Base-by-base conservation (phyloP, 2,113 vertebrate genomes). In the Chionodraco myersi region DNA sequence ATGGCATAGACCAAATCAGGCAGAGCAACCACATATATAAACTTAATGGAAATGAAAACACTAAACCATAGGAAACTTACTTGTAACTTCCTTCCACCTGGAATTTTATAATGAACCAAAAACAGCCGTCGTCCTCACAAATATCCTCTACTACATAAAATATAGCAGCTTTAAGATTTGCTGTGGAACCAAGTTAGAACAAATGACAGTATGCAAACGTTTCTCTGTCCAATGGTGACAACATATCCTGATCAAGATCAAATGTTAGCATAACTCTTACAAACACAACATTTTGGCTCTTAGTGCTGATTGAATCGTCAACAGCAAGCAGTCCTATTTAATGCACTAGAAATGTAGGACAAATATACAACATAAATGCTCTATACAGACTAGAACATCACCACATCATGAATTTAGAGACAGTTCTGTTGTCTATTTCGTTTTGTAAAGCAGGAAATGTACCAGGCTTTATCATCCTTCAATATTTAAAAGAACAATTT, bases 41-140 rank as follows among this genome's bases (percentile, higher is more conserved):
- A 84, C 45, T 44, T 84, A 72, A 77, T 82, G 76, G 85, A 92
- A 92, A 90, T 68, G 66, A 84, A 91, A 90, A 90, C 80, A 88
- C 52, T 59, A 61, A 75, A 86, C 58, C 34, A 59, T 78, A 75
- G 80, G 85, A 85, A 86, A 84, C 47, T 60, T 64, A 85, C 62
- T 69, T 72, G 77, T 84, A 77, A 88, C 88, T 90, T 93, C 88
- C 88, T 88, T 89, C 83, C 89, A 90, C 86, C 90, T 92, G 85
- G 82, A 58, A 64, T 81, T 74, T 75, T 49, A 68, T 79, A 90
- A 89, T 8, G 60, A 72, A 53, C 34, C 47, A 48, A 45, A 30
- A 58, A 64, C 69, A 76, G 75, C 69, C 59, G 10, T 75, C 52
- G 4, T 69, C 41, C 45, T 82, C 72, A 85, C 41, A 49, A 58